Percentiles rank a stretch among this genome's conserved stretches.
Conservation (phyloP, 1,140 invertebrate genomes). For the Drosophila pseudoananassae region DNA sequence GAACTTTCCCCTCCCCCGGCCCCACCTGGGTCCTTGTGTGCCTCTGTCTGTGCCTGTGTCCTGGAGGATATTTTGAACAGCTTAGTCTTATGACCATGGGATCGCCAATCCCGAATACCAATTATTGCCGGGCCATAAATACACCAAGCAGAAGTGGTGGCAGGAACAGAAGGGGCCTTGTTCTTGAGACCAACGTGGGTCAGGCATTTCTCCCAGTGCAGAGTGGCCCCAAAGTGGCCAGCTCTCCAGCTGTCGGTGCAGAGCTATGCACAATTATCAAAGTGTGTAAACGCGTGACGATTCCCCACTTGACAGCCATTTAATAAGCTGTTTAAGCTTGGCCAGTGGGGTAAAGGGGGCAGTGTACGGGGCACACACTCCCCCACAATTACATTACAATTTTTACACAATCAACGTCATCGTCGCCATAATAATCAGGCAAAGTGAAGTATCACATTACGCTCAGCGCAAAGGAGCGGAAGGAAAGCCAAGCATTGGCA, state of each 20-base stretch:
- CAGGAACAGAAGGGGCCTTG: too few species aligned
- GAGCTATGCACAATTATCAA: slow-evolving; percentile 46
- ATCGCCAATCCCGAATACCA: background rate
- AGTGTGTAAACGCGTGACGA: slow-evolving; percentile 55
- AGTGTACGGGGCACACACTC: slow-evolving; percentile 36
- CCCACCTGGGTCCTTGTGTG: background rate
- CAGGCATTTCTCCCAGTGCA: background rate
- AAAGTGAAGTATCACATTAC: slow-evolving; percentile 82
- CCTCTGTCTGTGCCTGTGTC: background rate
- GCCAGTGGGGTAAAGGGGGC: background rate
- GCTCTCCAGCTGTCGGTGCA: background rate
- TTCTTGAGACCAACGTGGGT: too few species aligned
- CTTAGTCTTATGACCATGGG: slow-evolving; percentile 38
- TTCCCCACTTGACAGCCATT: slow-evolving; percentile 63
- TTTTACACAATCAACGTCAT: slow-evolving; percentile 81
- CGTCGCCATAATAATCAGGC: slow-evolving; percentile 77
- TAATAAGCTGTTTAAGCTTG: slow-evolving; percentile 60
- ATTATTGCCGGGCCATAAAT: slow-evolving; percentile 42
- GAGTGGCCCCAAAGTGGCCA: background rate
- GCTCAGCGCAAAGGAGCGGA: slow-evolving; percentile 22
- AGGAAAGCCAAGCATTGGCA: slow-evolving; percentile 17
- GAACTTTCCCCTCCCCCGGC: slow-evolving; percentile 11
- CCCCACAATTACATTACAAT: slow-evolving; percentile 78
- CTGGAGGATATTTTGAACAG: slow-evolving; percentile 53
- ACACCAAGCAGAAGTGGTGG: background rate